Conservation (phyloP, 2,888 invertebrate genomes). For the Idaea straminata region DNA sequence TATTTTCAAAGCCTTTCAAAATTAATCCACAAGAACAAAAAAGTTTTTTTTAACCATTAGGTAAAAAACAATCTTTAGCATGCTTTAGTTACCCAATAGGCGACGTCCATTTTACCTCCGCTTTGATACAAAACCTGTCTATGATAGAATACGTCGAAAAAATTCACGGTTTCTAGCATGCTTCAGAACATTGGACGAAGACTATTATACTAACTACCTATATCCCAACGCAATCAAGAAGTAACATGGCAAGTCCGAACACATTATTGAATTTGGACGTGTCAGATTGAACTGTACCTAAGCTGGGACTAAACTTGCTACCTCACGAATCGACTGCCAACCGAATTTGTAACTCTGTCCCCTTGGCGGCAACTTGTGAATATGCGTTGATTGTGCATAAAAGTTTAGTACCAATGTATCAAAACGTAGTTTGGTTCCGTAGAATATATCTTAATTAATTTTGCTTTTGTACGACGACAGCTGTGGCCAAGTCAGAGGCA, state of each 20-base stretch:
- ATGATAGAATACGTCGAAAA: too few relatives aligned
- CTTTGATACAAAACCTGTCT: too few relatives aligned
- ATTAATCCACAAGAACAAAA: too few relatives aligned
- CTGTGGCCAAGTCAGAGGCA: background rate
- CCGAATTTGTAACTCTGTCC: constrained; percentile 56
- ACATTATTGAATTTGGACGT: constrained; percentile 57
- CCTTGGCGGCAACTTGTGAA: constrained; percentile 54
- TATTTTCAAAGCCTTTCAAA: too few relatives aligned
- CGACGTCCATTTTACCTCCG: too few relatives aligned
- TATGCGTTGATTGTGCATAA: constrained; percentile 64
- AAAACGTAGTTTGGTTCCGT: constrained; percentile 23
- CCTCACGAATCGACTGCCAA: constrained; percentile 44
- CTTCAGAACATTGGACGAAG: background rate
- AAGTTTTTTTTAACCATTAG: too few relatives aligned
- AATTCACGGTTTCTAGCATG: too few relatives aligned
- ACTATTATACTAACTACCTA: background rate
- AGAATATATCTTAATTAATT: constrained; percentile 2
- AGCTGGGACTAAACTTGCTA: constrained; percentile 50
- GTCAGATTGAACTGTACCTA: constrained; percentile 49
- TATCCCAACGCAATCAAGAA: background rate
- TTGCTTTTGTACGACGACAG: constrained; percentile 14
- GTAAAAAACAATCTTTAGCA: too few relatives aligned
- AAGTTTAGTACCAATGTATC: constrained; percentile 26
- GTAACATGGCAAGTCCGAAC: constrained; percentile 8
- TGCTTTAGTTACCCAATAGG: too few relatives aligned